Conservation (phyloP, 2,888 invertebrate genomes). For the Chaitophorus viminalis region DNA sequence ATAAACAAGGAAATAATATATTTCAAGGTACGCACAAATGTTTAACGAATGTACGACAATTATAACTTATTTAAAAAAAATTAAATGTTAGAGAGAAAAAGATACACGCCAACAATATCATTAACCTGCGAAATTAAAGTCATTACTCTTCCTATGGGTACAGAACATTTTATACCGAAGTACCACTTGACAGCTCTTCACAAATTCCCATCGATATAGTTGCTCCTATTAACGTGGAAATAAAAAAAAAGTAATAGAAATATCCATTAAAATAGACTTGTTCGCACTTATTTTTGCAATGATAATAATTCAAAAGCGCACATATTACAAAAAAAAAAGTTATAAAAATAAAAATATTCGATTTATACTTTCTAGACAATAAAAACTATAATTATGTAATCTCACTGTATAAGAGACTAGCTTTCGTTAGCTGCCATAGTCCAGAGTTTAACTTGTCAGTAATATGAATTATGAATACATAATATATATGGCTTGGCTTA, state of each 20-base stretch:
- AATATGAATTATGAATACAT: too few relatives aligned
- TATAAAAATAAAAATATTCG: background rate
- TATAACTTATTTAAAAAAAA: background rate
- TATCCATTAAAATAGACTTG: background rate
- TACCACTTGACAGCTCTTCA: background rate
- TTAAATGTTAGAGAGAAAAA: background rate
- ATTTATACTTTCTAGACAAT: background rate
- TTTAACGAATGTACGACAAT: background rate
- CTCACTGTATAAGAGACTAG: background rate
- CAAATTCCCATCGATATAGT: background rate
- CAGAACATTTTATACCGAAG: background rate
- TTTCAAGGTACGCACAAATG: background rate
- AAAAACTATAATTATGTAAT: background rate
- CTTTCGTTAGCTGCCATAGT: too few relatives aligned
- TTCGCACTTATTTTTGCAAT: background rate
- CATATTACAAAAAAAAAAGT: background rate
- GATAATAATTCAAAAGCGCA: background rate
- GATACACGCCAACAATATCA: background rate
- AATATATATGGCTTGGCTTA: too few relatives aligned
- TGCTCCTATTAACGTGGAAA: background rate
- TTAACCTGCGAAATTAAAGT: conserved; percentile 18
- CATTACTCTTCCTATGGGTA: conserved; percentile 11
- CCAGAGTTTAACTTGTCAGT: too few relatives aligned
- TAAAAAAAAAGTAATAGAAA: background rate
- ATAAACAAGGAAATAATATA: background rate